These are phyloP conservation scores for Beris chalybata DNA, from an alignment of 2,888 invertebrate species.

Conservation along the genomic window DNA sequence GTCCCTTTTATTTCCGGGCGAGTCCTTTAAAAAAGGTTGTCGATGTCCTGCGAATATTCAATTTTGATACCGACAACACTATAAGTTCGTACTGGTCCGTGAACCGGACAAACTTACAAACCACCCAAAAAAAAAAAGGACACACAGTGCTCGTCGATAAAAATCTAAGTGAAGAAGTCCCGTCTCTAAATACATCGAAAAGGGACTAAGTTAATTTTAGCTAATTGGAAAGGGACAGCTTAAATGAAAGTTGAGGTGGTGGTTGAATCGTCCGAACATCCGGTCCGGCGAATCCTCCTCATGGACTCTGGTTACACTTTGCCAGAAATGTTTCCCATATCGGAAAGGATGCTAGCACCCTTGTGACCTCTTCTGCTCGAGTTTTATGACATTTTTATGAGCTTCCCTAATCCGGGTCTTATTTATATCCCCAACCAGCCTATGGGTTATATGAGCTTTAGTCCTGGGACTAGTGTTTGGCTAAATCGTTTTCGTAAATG, in stretches of 20 bases:
- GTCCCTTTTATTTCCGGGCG: constrained; percentile 1
- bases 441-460: constrained; percentile 24
- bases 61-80: constrained; percentile 21
- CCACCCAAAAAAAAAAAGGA: neutral
- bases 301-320: no score
- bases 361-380: constrained; percentile 24
- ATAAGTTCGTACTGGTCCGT: neutral
- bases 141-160: constrained; percentile 11
- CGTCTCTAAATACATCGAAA: neutral
- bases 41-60: constrained; percentile 23
- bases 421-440: constrained; percentile 28
- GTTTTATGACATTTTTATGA: constrained; percentile 34
- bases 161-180: constrained; percentile 4
- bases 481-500: no score
- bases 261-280: no score
- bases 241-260: constrained; percentile 9
- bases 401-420: constrained; percentile 29
- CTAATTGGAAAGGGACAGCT: constrained; percentile 30
- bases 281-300: no score
- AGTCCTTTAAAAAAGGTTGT: neutral
- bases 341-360: constrained; percentile 18
- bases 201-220: constrained; percentile 29
- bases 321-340: constrained; percentile 4
- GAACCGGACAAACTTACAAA: constrained; percentile 17
- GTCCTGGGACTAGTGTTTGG: neutral